Evolutionary conservation across 2,888 invertebrate species (phyloP).

Genomic region (Drosophila nigricruria): DNA sequence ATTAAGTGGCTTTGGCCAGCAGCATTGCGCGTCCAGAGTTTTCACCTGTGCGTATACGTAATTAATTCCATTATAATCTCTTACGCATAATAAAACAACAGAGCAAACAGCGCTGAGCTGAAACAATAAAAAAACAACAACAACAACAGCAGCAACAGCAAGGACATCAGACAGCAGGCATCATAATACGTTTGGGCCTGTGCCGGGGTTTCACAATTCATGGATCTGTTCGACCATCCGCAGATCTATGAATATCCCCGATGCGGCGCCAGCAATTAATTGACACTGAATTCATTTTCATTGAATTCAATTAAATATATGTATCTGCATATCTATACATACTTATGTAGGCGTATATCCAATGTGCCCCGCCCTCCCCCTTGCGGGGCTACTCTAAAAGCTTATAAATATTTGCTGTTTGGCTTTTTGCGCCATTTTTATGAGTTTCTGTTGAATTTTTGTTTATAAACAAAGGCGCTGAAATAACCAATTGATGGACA

Average conservation of each 20-base stretch:
- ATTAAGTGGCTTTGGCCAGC: constrained; percentile 60
- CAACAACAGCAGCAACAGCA: constrained; percentile 5
- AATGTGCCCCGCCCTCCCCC: background rate
- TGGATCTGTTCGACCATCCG: constrained; percentile 6
- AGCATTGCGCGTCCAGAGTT: constrained; percentile 29
- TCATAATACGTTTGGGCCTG: constrained; percentile 44
- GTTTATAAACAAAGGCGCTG: constrained; percentile 67
- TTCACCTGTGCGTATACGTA: constrained; percentile 77
- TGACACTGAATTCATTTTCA: constrained; percentile 65
- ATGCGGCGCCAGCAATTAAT: constrained; percentile 63
- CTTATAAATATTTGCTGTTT: constrained; percentile 66
- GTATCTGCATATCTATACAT: background rate
- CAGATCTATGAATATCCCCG: constrained; percentile 38
- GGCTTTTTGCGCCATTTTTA: constrained; percentile 61
- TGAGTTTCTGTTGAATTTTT: constrained; percentile 60
- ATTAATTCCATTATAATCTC: constrained; percentile 78
- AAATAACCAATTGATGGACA: constrained; percentile 60
- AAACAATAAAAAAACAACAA: constrained; percentile 7
- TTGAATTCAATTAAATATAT: constrained; percentile 60
- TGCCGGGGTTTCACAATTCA: background rate
- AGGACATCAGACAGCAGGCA: constrained; percentile 29
- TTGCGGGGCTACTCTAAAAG: constrained; percentile 36
- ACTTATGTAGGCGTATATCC: constrained; percentile 32
- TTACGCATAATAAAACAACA: constrained; percentile 76
- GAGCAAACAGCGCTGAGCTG: constrained; percentile 45